Evolutionary conservation across 2,113 vertebrate species (phyloP).

Genomic region (Pan troglodytes): DNA sequence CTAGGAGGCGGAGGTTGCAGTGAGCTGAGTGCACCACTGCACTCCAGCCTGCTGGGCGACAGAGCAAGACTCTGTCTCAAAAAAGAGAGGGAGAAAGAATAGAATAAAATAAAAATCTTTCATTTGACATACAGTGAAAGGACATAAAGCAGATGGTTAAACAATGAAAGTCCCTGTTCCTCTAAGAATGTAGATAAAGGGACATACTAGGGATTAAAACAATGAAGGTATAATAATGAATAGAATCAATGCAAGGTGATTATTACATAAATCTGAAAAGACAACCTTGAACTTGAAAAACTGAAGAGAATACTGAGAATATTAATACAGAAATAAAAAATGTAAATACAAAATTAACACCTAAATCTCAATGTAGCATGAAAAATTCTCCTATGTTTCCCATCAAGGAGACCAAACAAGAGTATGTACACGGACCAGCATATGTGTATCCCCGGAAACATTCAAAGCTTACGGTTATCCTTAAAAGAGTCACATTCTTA

Average conservation of each 20-base stretch:
- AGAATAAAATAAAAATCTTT: neutral
- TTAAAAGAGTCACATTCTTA: neutral
- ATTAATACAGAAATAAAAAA: neutral
- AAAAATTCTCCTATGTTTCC: neutral
- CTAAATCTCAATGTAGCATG: neutral
- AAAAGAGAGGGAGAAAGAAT: no score
- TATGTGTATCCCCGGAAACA: neutral
- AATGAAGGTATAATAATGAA: neutral
- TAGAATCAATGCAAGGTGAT: neutral
- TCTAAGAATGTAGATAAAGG: neutral
- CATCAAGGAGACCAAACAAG: neutral
- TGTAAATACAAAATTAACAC: conserved; percentile 20
- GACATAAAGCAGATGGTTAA: neutral
- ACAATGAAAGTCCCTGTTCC: neutral
- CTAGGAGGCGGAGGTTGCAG: no score
- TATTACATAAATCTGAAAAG: neutral
- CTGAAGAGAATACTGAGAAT: neutral
- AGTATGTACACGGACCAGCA: neutral
- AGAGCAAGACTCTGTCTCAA: no score
- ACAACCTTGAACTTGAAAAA: conserved; percentile 42
- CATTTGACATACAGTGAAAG: conserved; percentile 16
- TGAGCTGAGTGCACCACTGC: no score
- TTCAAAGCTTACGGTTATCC: neutral
- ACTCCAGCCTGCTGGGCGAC: no score
- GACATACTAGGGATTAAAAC: neutral